A percentile compares a stretch with the other conserved stretches of the same genome.
phyloP scores from a whole-genome alignment of 2,797 vertebrate species.

The Hapalemur alaotrensis region DNA sequence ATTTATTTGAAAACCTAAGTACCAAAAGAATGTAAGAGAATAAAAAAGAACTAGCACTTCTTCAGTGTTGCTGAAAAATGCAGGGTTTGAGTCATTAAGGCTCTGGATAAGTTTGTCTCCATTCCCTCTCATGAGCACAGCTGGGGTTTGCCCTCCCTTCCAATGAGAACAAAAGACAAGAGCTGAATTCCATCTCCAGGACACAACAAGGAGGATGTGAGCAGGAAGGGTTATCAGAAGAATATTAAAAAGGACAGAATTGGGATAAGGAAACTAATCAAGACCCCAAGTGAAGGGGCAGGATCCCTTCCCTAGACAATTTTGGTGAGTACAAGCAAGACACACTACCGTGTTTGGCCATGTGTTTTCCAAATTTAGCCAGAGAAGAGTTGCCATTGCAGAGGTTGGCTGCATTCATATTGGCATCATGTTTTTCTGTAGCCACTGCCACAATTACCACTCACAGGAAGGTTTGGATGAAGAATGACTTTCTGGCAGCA shows the following conservation, averaged over 20 bases:
- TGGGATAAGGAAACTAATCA: background rate
- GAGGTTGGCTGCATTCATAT: background rate
- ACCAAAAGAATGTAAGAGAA: background rate
- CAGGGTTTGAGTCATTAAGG: background rate
- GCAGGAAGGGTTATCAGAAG: background rate
- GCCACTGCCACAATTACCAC: no score
- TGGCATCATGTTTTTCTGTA: background rate
- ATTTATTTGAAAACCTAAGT: background rate
- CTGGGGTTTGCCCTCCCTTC: fast-evolving
- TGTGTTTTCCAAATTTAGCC: background rate
- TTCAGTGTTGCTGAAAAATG: background rate
- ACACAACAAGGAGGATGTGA: background rate
- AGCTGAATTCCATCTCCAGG: background rate
- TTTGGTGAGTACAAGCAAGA: background rate
- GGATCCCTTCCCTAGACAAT: background rate
- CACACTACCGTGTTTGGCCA: background rate
- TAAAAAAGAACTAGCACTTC: background rate
- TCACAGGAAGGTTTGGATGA: background rate
- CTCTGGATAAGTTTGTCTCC: background rate
- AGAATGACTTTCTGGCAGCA: background rate
- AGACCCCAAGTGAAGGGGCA: background rate
- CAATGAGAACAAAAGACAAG: background rate
- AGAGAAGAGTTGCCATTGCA: background rate
- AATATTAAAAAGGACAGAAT: background rate
- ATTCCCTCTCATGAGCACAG: background rate